A percentile compares a stretch with the other conserved stretches of the same genome.
phyloP scores from a whole-genome alignment of 2,113 vertebrate genomes.

The Oreochromis tanganicae region DNA sequence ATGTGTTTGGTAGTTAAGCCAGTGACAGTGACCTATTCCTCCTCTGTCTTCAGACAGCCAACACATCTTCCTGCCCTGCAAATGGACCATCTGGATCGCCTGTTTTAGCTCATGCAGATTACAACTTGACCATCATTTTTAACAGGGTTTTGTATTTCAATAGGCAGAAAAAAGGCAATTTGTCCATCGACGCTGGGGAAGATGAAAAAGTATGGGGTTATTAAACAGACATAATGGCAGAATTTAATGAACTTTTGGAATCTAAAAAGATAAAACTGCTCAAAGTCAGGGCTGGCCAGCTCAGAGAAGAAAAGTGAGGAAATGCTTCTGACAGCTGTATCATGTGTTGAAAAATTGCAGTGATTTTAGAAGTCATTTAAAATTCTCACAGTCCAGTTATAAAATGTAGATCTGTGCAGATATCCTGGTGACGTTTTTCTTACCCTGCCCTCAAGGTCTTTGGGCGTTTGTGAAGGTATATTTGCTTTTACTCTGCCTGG shows the following conservation, averaged over 20 bases:
- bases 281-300: not conserved
- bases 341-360: slow-evolving; percentile 9
- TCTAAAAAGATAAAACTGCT: not conserved
- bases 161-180: slow-evolving; percentile 41
- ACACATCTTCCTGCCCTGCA: slow-evolving; percentile 20
- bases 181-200: slow-evolving; percentile 32
- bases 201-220: slow-evolving; percentile 49
- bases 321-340: not conserved
- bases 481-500: not conserved
- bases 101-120: slow-evolving; percentile 49
- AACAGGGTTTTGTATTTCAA: slow-evolving; percentile 39
- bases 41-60: slow-evolving; percentile 25
- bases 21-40: slow-evolving; percentile 62
- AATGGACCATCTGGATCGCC: slow-evolving; percentile 68
- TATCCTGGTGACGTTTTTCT: slow-evolving; percentile 10
- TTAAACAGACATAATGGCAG: slow-evolving; percentile 50
- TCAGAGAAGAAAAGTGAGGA: not conserved
- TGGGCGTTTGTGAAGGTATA: not conserved
- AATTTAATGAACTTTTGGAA: slow-evolving; percentile 34
- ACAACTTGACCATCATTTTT: slow-evolving; percentile 56
- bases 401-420: slow-evolving; percentile 44
- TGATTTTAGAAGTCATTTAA: slow-evolving; percentile 36
- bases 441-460: not conserved
- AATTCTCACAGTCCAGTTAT: slow-evolving; percentile 33
- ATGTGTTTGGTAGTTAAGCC: slow-evolving; percentile 65